These are phyloP conservation scores for Calidris pygmaea DNA, from an alignment of 2,113 vertebrate genomes.

Conservation along the genomic window DNA sequence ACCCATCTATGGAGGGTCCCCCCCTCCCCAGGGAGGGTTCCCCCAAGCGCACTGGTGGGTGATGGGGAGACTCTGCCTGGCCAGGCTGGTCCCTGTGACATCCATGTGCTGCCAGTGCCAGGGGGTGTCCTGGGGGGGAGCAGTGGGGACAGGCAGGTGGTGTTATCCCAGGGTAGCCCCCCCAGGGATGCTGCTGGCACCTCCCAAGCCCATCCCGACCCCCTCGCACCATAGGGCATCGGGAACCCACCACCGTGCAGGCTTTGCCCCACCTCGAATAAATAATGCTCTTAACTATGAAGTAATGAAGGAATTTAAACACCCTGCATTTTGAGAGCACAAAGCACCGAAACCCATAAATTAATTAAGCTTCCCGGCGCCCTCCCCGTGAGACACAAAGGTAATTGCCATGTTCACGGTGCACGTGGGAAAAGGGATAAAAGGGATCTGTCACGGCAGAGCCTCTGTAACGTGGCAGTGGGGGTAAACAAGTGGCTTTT, in stretches of 20 bases:
- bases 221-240: rapidly evolving
- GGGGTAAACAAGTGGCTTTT: not conserved
- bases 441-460: not conserved
- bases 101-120: rapidly evolving
- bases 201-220: not conserved
- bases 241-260: rapidly evolving
- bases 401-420: not conserved
- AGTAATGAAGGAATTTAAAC: not conserved
- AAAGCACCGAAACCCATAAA: not conserved
- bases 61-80: not conserved
- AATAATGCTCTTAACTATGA: not conserved
- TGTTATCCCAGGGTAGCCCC: not conserved
- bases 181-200: too few relatives aligned
- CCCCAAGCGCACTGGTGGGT: not conserved
- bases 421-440: not conserved
- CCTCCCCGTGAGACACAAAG: not conserved
- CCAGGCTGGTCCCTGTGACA: too few relatives aligned
- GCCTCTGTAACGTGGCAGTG: not conserved
- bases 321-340: not conserved
- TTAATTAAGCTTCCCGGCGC: conserved; percentile 12
- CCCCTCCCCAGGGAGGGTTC: too few relatives aligned
- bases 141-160: not conserved
- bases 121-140: not conserved
- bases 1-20: not conserved
- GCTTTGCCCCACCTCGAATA: not conserved